These are phyloP conservation scores for Sipha flava DNA, from an alignment of 1,140 invertebrate genomes.

Conservation along the genomic window DNA sequence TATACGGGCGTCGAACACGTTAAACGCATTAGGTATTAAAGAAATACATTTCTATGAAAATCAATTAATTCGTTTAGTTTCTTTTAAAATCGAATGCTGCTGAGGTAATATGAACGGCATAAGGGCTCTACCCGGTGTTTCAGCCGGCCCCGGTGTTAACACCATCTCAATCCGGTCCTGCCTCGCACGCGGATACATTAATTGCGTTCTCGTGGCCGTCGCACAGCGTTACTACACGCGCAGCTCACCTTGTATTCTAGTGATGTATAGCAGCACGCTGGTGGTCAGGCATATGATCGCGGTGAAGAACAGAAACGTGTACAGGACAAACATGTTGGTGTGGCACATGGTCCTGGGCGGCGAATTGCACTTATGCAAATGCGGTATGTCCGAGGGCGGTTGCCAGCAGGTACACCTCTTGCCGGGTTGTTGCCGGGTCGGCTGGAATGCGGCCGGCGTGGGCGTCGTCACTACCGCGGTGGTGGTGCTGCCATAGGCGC, in stretches of 20 bases:
- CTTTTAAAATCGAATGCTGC: no score
- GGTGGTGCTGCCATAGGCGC: constrained; percentile 9
- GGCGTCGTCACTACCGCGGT: constrained; percentile 10
- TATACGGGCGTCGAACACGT: no score
- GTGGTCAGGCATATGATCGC: constrained; percentile 24
- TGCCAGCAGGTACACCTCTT: constrained; percentile 21
- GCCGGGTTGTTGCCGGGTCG: neutral
- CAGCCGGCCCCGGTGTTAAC: no score
- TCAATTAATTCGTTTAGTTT: no score
- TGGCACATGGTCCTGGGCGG: constrained; percentile 30
- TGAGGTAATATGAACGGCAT: no score
- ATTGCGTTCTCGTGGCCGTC: no score
- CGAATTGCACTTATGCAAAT: constrained; percentile 29
- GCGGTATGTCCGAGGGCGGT: constrained; percentile 27
- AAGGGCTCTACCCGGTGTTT: no score
- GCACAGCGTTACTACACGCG: neutral
- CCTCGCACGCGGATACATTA: no score
- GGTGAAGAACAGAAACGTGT: constrained; percentile 29
- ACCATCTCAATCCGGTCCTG: no score
- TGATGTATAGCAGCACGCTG: constrained; percentile 24
- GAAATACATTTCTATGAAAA: no score
- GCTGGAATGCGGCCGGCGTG: constrained; percentile 25
- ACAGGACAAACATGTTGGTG: constrained; percentile 27
- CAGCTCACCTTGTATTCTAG: constrained; percentile 12
- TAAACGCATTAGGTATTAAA: no score